phyloP scores from a whole-genome alignment of 2,113 vertebrate genomes.

The Passer domesticus region DNA sequence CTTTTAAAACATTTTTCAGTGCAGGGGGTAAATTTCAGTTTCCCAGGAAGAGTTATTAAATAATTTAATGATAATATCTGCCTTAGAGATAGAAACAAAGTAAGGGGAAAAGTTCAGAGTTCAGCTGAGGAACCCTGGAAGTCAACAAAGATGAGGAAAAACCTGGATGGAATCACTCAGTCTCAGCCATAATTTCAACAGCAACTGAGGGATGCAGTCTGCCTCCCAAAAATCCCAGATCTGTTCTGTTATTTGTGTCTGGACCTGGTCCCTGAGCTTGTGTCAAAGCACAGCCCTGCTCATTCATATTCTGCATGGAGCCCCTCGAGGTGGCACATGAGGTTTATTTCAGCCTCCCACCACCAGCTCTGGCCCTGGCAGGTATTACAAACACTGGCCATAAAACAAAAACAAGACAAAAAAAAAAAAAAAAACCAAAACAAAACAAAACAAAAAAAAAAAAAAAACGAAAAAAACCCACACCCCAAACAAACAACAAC shows the following conservation, averaged over 20 bases:
- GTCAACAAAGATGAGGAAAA: neutral
- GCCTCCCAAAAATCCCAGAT: neutral
- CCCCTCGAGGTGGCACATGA: accelerated
- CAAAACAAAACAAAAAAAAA: neutral
- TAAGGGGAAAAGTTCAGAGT: neutral
- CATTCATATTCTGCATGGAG: neutral
- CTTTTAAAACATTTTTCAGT: neutral
- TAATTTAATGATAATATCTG: neutral
- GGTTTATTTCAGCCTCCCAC: neutral
- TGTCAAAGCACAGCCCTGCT: neutral
- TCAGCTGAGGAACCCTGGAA: neutral
- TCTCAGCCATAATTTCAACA: neutral
- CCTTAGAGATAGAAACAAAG: neutral
- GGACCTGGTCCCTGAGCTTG: neutral
- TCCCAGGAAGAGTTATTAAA: neutral
- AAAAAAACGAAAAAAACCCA: no score
- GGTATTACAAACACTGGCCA: neutral
- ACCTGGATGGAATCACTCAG: neutral
- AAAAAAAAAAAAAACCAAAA: neutral
- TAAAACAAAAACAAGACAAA: neutral
- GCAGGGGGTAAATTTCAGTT: neutral
- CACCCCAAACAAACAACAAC: neutral
- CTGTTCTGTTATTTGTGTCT: neutral
- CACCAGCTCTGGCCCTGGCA: neutral
- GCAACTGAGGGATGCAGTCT: neutral